These are phyloP conservation scores for Pseudomyrmex sp. DNA, from an alignment of 1,140 invertebrate species.

Conservation along the genomic window DNA sequence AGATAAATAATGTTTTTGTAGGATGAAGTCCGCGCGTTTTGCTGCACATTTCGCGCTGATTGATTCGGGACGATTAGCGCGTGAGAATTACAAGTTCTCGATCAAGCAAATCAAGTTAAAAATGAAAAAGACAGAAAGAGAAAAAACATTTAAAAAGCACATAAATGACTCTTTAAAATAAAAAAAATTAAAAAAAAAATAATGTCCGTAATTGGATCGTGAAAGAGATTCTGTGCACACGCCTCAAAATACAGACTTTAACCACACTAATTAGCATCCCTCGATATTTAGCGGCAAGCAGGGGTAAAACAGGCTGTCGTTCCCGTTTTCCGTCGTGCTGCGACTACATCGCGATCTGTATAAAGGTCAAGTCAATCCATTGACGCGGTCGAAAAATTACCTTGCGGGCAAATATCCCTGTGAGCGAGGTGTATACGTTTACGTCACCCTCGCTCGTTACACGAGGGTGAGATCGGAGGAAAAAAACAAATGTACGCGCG, in stretches of 20 bases:
- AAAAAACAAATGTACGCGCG: not conserved
- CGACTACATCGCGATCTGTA: constrained; percentile 16
- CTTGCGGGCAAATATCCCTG: constrained; percentile 43
- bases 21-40: constrained; percentile 18
- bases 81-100: not conserved
- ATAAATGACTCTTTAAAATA: not conserved
- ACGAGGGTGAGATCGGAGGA: constrained; percentile 38
- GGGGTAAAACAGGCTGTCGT: constrained; percentile 20
- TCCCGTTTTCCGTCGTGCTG: not conserved
- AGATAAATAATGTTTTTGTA: constrained; percentile 66
- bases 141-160: too few relatives aligned
- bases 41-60: constrained; percentile 22
- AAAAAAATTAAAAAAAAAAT: not conserved
- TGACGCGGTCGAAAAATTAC: constrained; percentile 58
- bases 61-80: constrained; percentile 26
- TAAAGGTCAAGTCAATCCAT: constrained; percentile 56
- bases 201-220: too few relatives aligned
- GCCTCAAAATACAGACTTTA: constrained; percentile 15
- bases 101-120: not conserved
- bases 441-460: constrained; percentile 14
- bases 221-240: not conserved
- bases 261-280: constrained; percentile 40
- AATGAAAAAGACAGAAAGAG: not conserved
- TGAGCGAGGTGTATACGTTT: not conserved
- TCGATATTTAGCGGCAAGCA: not conserved